phyloP scores from a whole-genome alignment of 37 sponge, comb jelly and placozoan genomes.

The Theonella swinhoei region DNA sequence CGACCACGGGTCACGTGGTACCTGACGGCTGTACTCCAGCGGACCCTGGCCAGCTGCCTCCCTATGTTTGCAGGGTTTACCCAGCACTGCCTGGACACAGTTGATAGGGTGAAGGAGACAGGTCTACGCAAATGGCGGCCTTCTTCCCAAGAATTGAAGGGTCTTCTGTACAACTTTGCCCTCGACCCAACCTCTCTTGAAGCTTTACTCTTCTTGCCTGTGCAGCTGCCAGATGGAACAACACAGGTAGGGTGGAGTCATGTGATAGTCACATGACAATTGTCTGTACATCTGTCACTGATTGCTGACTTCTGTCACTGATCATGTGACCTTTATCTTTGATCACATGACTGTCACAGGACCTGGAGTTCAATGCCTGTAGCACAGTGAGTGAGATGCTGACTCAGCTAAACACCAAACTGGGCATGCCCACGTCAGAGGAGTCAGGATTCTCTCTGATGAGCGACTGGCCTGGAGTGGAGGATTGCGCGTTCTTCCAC shows the following conservation, averaged over 20 bases:
- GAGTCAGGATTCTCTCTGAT: constrained; percentile 66
- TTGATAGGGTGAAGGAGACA: neutral
- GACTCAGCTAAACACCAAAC: constrained; percentile 40
- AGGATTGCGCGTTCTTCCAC: constrained; percentile 32
- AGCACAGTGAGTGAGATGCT: constrained; percentile 51
- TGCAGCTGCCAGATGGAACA: constrained; percentile 37
- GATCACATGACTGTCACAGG: constrained; percentile 34
- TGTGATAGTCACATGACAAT: neutral
- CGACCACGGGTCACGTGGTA: constrained; percentile 36
- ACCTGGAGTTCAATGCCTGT: constrained; percentile 36
- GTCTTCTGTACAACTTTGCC: constrained; percentile 7
- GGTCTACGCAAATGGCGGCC: constrained; percentile 44
- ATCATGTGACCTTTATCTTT: neutral
- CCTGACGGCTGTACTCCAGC: constrained; percentile 25
- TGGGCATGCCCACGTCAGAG: constrained; percentile 36
- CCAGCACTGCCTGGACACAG: constrained; percentile 14
- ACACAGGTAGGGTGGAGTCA: neutral
- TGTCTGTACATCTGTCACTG: no score
- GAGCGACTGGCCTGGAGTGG: constrained; percentile 81
- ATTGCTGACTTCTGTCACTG: neutral
- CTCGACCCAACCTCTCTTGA: neutral
- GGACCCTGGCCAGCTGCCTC: neutral
- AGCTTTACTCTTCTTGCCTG: constrained; percentile 2
- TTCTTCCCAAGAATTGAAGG: constrained; percentile 21
- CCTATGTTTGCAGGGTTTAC: neutral